Base-by-base conservation (phyloP, 2,113 vertebrate genomes). In the Psephotus haematonotus region DNA sequence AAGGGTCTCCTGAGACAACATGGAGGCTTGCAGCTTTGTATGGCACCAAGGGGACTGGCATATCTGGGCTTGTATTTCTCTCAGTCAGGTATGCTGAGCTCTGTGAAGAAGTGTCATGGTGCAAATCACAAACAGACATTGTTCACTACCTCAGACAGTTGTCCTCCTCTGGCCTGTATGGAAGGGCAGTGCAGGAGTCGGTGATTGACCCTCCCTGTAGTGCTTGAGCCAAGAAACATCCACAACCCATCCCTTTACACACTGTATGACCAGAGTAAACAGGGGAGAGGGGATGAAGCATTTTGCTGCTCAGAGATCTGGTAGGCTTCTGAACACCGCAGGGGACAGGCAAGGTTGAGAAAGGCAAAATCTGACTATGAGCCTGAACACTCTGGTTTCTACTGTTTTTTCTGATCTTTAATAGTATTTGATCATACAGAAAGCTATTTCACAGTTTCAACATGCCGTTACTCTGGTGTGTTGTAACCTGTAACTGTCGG, bases 11-110 rank as follows among this genome's bases (percentile, higher is more conserved):
- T 69, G 31, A 82, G n/a, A 53, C 27, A 53, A 80, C 37, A 24
- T 0, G 0, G 27, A 80, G 11, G 10, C 33, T 90, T 17, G 1
- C 27, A 78, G 62, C 33, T 31, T 33, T 50, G 5, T 71, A 18
- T 2, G 2, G 81, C 50, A 49, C 27, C 5, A 1, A 43, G 0
- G 0, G 23, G 25, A 17, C 2, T 60, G 62, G n/a, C n/a, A 90
- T 33, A n/a, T 46, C 43, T 41, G 49, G 23, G 47, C 29, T 50
- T 74, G 22, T 11, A 43, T 85, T 76, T 72, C 53, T 77, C 46
- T 81, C 8, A 0, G 22, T 25, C 11, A 53, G 39, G 23, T 60
- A 33, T 60, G n/a, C 83, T 78, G 31, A 78, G 46, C 5, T 81
- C 76, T 53, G 27, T 44, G 50, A 83, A 52, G 39, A 88, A 65